Evolutionary conservation across 2,888 invertebrate genomes (phyloP).

Genomic region (Leucophora obtusa): DNA sequence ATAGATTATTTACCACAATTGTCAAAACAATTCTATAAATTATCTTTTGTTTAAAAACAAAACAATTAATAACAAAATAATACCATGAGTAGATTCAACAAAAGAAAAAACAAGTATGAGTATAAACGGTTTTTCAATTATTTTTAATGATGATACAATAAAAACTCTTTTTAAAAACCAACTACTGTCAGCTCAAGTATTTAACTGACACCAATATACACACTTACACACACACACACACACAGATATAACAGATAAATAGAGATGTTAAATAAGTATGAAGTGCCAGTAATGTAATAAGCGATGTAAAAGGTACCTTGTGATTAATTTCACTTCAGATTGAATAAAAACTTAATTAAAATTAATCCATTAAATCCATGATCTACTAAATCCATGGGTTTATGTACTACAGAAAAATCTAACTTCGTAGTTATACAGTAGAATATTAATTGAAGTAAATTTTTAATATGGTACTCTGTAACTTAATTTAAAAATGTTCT

Average conservation of each 20-base stretch:
- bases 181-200: background rate
- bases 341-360: no score
- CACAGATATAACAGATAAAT: background rate
- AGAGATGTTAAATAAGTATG: background rate
- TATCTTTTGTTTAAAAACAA: conserved; percentile 1
- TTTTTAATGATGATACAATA: conserved; percentile 1
- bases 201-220: background rate
- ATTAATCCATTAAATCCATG: no score
- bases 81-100: background rate
- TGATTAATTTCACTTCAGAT: no score
- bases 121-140: conserved; percentile 3
- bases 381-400: no score
- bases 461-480: no score
- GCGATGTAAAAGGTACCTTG: background rate
- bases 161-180: background rate
- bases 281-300: background rate
- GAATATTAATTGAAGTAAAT: no score
- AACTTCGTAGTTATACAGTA: no score
- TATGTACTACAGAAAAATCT: no score
- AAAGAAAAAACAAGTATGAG: background rate
- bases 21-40: background rate
- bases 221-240: background rate
- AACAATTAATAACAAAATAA: background rate
- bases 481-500: background rate
- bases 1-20: background rate